phyloP scores from a whole-genome alignment of 2,888 invertebrate genomes.

The Mesorhabditis spiculigera region DNA sequence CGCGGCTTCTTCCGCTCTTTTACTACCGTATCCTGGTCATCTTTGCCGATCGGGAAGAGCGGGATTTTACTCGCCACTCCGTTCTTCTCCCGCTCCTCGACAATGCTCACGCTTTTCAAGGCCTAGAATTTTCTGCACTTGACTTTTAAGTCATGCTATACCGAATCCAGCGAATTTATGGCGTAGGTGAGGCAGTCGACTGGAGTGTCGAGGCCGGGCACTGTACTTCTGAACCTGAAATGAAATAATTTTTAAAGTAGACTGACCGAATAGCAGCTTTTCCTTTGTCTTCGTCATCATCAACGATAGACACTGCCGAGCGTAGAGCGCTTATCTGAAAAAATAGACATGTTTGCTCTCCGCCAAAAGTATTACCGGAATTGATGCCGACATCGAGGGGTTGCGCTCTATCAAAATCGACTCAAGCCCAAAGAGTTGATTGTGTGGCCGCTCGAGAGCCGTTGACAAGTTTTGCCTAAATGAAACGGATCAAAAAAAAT shows the following conservation, averaged over 20 bases:
- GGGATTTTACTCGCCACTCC: background rate
- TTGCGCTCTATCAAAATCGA: background rate
- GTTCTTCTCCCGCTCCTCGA: background rate
- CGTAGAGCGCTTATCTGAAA: background rate
- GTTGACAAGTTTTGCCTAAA: background rate
- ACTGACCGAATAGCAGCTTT: background rate
- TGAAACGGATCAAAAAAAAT: background rate
- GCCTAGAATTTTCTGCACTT: background rate
- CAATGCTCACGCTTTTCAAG: background rate
- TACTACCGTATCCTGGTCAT: background rate
- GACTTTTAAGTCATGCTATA: too few species aligned
- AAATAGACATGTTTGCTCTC: too few species aligned
- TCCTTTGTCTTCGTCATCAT: background rate
- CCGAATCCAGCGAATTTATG: background rate
- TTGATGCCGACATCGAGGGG: background rate
- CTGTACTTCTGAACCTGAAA: background rate
- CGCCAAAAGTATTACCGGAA: background rate
- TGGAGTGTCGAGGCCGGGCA: background rate
- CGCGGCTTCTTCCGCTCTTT: background rate
- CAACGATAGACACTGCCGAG: background rate
- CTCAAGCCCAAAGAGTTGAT: background rate
- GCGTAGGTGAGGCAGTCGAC: background rate
- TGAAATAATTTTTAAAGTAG: background rate
- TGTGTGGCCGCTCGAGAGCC: background rate
- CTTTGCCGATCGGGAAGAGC: background rate